These are phyloP conservation scores for Sepiola atlantica DNA, from an alignment of 2,888 invertebrate genomes.

Conservation along the genomic window DNA sequence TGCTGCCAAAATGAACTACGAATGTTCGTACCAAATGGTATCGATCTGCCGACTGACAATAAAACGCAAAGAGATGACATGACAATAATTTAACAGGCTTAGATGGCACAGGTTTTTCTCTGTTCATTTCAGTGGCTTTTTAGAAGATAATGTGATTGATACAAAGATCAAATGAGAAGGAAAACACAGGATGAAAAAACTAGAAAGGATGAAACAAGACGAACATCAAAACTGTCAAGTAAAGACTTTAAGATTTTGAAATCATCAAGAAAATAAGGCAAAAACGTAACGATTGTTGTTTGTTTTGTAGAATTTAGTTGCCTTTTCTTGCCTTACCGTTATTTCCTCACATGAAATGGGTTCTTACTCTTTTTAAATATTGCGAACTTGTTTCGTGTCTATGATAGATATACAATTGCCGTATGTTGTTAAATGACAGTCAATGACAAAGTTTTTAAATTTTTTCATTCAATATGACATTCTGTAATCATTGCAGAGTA, in stretches of 20 bases:
- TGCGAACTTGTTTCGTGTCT: background rate
- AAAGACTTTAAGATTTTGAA: background rate
- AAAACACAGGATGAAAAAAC: background rate
- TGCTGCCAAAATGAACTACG: background rate
- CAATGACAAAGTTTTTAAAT: too few species aligned
- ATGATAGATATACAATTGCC: background rate
- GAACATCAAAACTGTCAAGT: background rate
- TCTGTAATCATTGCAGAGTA: too few species aligned
- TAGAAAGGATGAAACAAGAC: background rate
- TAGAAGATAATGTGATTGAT: conserved; percentile 16
- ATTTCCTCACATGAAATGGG: background rate
- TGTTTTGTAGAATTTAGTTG: background rate
- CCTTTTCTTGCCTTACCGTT: background rate
- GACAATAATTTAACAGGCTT: conserved; percentile 16
- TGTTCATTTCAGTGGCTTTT: background rate
- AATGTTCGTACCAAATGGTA: background rate
- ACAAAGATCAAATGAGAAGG: background rate
- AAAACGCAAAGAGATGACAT: background rate
- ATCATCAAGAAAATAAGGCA: background rate
- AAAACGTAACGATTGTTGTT: background rate
- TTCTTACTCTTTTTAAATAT: background rate
- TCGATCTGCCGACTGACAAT: background rate
- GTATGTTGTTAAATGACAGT: background rate
- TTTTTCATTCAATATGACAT: too few species aligned
- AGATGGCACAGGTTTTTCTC: background rate